Percentiles rank a stretch among this genome's conserved stretches.
phyloP scores from a whole-genome alignment of 2,113 vertebrate species.

The Pardalotus punctatus region DNA sequence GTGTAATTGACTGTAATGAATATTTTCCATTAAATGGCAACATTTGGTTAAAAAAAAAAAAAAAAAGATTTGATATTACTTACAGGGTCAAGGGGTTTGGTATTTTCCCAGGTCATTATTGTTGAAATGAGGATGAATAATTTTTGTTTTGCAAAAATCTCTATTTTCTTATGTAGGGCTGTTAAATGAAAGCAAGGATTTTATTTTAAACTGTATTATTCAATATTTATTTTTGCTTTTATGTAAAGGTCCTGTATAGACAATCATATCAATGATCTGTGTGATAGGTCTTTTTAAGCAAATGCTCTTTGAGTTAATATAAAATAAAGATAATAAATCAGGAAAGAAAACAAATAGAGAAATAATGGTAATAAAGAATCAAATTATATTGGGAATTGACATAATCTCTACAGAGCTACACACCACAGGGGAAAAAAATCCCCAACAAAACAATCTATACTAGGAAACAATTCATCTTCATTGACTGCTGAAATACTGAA shows the following conservation, averaged over 20 bases:
- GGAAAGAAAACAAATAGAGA: not conserved
- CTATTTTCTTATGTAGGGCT: slow-evolving; percentile 79
- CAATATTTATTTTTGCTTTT: not conserved
- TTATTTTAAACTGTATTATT: not conserved
- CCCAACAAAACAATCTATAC: not conserved
- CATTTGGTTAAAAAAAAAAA: not conserved
- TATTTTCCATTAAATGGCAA: not conserved
- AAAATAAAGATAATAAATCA: not conserved
- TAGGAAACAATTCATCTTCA: not conserved
- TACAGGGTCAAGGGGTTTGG: slow-evolving; percentile 80
- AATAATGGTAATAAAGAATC: not conserved
- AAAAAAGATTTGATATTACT: slow-evolving; percentile 61
- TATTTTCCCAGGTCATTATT: slow-evolving; percentile 89
- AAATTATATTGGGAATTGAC: not conserved
- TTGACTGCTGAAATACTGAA: not conserved
- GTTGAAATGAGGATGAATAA: slow-evolving; percentile 91
- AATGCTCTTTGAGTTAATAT: not conserved
- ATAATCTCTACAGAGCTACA: not conserved
- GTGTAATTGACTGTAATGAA: not conserved
- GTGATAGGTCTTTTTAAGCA: not conserved
- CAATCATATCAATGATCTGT: not conserved
- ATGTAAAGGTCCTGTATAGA: not conserved
- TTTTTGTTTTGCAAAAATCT: slow-evolving; percentile 77
- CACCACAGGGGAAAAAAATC: not conserved
- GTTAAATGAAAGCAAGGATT: not conserved